A percentile compares a stretch with the other conserved stretches of the same genome.
Conservation (phyloP, 2,888 invertebrate species). For the Acleris laterana region DNA sequence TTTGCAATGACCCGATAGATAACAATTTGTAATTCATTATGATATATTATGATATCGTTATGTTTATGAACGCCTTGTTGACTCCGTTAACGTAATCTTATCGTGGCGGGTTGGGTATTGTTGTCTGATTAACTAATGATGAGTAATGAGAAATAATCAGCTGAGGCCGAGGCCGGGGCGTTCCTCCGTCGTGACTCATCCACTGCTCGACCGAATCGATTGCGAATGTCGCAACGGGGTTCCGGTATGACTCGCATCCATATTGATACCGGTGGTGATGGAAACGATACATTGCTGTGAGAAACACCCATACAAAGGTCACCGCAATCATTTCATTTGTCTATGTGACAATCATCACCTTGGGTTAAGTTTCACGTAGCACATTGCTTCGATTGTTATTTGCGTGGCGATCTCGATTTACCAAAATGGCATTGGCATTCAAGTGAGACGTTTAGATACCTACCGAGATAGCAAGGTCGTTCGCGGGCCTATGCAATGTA, state of each 20-base stretch:
- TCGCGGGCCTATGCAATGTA: slow-evolving; percentile 13
- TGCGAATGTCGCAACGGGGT: slow-evolving; percentile 36
- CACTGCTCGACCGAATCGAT: slow-evolving; percentile 41
- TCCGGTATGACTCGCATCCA: slow-evolving; percentile 43
- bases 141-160: slow-evolving; percentile 77
- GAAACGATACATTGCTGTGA: slow-evolving; percentile 46
- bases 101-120: slow-evolving; percentile 43
- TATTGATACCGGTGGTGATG: slow-evolving; percentile 46
- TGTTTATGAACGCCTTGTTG: slow-evolving; percentile 20
- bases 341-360: slow-evolving; percentile 12
- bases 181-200: slow-evolving; percentile 72
- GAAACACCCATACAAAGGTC: slow-evolving; percentile 41
- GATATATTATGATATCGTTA: background rate
- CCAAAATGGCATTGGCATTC: slow-evolving; percentile 65
- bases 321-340: background rate
- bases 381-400: slow-evolving; percentile 4
- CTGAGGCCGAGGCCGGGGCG: slow-evolving; percentile 67
- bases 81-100: slow-evolving; percentile 42
- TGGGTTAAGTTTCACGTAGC: slow-evolving; percentile 6
- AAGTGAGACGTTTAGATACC: slow-evolving; percentile 67
- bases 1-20: background rate
- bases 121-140: slow-evolving; percentile 66
- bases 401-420: slow-evolving; percentile 8
- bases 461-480: slow-evolving; percentile 69
- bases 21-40: background rate